phyloP scores from a whole-genome alignment of 1,140 invertebrate genomes.

The Plutomurus gul region DNA sequence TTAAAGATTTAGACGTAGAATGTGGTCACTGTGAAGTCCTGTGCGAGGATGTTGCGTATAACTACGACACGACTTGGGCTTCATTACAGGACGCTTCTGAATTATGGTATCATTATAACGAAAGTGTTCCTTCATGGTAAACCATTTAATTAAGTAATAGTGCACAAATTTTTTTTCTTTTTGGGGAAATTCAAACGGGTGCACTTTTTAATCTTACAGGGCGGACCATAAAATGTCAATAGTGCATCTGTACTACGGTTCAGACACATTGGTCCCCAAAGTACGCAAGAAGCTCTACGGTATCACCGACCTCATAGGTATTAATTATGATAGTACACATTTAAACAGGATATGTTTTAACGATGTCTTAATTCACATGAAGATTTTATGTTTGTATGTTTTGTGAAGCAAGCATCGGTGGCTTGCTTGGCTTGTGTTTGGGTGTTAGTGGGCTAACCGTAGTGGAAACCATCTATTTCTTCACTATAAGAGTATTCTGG shows the following conservation, averaged over 20 bases:
- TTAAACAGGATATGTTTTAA: background rate
- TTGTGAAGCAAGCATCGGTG: constrained; percentile 73
- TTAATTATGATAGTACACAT: background rate
- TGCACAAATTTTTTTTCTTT: background rate
- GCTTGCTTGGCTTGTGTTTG: constrained; percentile 75
- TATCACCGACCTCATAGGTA: constrained; percentile 43
- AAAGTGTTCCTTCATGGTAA: background rate
- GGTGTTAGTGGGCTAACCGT: constrained; percentile 78
- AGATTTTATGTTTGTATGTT: background rate
- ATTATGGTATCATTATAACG: background rate
- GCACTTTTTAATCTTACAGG: background rate
- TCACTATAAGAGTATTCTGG: constrained; percentile 61
- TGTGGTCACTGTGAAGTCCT: background rate
- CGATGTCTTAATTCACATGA: background rate
- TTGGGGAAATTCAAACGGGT: background rate
- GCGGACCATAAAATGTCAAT: constrained; percentile 40
- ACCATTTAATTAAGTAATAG: background rate
- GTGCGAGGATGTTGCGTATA: background rate
- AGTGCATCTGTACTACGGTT: constrained; percentile 43
- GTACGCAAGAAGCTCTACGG: constrained; percentile 38
- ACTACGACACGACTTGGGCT: background rate
- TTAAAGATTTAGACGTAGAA: background rate
- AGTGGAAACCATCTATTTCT: constrained; percentile 73
- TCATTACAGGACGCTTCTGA: background rate
- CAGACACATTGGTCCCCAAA: constrained; percentile 35